A percentile compares a stretch with the other conserved stretches of the same genome.
phyloP scores from a whole-genome alignment of 1,140 invertebrate species.

The Nephotettix cincticeps region DNA sequence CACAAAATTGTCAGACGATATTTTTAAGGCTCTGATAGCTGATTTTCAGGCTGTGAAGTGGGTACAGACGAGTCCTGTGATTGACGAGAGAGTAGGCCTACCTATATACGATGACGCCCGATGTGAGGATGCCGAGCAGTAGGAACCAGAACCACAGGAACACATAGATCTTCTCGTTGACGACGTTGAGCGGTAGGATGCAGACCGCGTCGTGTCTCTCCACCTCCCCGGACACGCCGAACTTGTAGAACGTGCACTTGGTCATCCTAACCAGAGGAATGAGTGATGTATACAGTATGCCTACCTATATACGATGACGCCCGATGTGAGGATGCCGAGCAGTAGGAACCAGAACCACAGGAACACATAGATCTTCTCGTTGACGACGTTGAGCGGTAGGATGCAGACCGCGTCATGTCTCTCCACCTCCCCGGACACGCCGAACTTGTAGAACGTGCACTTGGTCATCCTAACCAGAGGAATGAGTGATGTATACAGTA shows the following conservation, averaged over 20 bases:
- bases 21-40: too few relatives aligned
- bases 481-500: too few relatives aligned
- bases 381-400: slow-evolving; percentile 82
- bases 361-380: slow-evolving; percentile 90
- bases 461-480: slow-evolving; percentile 91
- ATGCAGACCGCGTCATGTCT: slow-evolving; percentile 85
- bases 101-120: slow-evolving; percentile 71
- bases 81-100: too few relatives aligned
- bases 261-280: too few relatives aligned
- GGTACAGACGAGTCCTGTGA: too few relatives aligned
- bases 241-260: slow-evolving; percentile 86
- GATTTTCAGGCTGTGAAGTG: too few relatives aligned
- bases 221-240: slow-evolving; percentile 77
- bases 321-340: slow-evolving; percentile 66
- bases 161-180: slow-evolving; percentile 89
- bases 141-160: slow-evolving; percentile 92
- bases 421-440: slow-evolving; percentile 78
- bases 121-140: slow-evolving; percentile 68
- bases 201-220: slow-evolving; percentile 84
- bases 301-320: slow-evolving; percentile 72
- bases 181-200: slow-evolving; percentile 82
- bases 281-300: too few relatives aligned
- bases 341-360: slow-evolving; percentile 90
- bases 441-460: slow-evolving; percentile 85
- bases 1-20: too few relatives aligned